These are phyloP conservation scores for Cyprinodon variegatus DNA, from an alignment of 2,113 vertebrate species.

Conservation along the genomic window DNA sequence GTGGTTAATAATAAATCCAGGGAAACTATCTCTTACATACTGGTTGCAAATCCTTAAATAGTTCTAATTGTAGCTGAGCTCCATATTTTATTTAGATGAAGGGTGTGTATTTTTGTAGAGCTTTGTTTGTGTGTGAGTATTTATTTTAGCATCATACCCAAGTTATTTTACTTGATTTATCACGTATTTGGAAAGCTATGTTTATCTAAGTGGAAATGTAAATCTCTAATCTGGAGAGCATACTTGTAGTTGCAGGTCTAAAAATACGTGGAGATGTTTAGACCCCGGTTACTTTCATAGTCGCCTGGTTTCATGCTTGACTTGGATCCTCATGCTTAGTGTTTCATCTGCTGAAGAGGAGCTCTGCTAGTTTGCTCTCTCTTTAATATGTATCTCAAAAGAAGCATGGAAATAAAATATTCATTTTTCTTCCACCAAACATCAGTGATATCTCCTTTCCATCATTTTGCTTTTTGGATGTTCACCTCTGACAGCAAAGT, in stretches of 20 bases:
- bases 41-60: neutral
- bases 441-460: conserved; percentile 15
- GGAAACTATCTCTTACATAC: neutral
- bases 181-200: conserved; percentile 23
- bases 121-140: conserved; percentile 5
- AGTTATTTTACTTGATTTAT: conserved; percentile 18
- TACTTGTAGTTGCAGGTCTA: conserved; percentile 32
- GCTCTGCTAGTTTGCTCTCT: conserved; percentile 36
- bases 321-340: conserved; percentile 6
- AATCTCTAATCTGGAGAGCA: conserved; percentile 32
- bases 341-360: conserved; percentile 40
- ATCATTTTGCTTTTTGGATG: conserved; percentile 16
- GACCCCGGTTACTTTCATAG: neutral
- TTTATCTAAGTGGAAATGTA: conserved; percentile 50
- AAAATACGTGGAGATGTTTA: conserved; percentile 8
- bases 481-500: conserved; percentile 32
- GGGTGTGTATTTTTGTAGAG: conserved; percentile 1
- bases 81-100: neutral
- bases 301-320: conserved; percentile 5
- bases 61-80: neutral
- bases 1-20: neutral
- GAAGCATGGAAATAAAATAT: conserved; percentile 67
- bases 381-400: conserved; percentile 70
- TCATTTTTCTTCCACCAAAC: conserved; percentile 59
- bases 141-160: conserved; percentile 17